A percentile compares a stretch with the other conserved stretches of the same genome.
phyloP scores from a whole-genome alignment of 2,888 invertebrate genomes.

The Sarcophaga subvicina region DNA sequence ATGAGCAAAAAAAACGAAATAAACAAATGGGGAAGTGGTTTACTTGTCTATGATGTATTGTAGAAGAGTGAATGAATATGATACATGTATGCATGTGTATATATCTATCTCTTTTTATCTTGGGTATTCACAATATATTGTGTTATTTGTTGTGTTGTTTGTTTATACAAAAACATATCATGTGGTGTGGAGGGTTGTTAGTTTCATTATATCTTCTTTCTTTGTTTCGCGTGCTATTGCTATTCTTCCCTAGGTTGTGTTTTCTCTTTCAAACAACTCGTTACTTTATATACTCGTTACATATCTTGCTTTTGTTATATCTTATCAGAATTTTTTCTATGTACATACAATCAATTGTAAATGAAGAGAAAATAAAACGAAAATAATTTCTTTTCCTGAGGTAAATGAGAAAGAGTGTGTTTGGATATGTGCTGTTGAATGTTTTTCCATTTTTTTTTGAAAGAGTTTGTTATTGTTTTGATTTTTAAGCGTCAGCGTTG shows the following conservation, averaged over 20 bases:
- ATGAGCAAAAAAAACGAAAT: not conserved
- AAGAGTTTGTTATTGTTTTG: slow-evolving; percentile 37
- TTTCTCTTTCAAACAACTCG: slow-evolving; percentile 50
- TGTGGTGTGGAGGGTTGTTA: slow-evolving; percentile 37
- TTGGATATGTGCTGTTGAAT: not conserved
- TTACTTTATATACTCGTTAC: slow-evolving; percentile 42
- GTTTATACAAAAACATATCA: not conserved
- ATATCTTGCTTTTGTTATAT: not conserved
- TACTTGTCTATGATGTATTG: not conserved
- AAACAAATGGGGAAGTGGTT: slow-evolving; percentile 42
- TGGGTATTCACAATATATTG: not conserved
- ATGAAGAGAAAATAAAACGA: slow-evolving; percentile 10
- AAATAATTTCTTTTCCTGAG: slow-evolving; percentile 1
- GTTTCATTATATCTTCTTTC: not conserved
- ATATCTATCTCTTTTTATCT: not conserved
- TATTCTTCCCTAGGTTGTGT: not conserved
- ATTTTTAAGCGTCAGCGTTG: slow-evolving; percentile 23
- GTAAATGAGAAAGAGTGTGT: not conserved
- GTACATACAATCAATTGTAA: not conserved
- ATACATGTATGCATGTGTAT: not conserved
- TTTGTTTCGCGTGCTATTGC: not conserved
- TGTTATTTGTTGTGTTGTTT: not conserved
- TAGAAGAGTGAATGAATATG: not conserved
- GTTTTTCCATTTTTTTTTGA: not conserved
- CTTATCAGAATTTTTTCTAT: slow-evolving; percentile 39